Evolutionary conservation across 2,797 vertebrate species (phyloP).

Genomic region (Falco columbarius): DNA sequence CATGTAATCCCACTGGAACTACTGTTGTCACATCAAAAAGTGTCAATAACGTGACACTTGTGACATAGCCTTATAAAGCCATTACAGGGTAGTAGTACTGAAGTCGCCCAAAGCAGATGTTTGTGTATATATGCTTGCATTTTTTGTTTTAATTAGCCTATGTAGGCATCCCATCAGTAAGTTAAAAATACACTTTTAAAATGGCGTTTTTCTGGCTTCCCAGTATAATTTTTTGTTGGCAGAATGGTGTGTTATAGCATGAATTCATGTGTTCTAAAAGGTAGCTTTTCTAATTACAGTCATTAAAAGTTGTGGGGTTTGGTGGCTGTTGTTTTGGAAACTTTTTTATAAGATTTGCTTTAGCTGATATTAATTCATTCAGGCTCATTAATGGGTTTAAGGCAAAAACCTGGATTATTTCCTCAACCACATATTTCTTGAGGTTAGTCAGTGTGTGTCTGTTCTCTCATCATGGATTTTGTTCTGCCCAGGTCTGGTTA

Average conservation of each 20-base stretch:
- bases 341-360: background rate
- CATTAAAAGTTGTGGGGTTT: background rate
- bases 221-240: background rate
- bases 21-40: background rate
- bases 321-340: no score
- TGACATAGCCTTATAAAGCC: background rate
- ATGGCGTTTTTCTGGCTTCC: background rate
- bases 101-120: background rate
- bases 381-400: background rate
- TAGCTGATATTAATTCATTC: background rate
- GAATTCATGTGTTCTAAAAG: background rate
- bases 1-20: background rate
- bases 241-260: background rate
- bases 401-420: background rate
- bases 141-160: background rate
- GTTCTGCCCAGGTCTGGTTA: background rate
- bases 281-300: background rate
- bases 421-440: accelerated
- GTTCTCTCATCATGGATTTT: background rate
- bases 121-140: background rate
- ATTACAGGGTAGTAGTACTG: background rate
- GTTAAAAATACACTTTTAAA: background rate
- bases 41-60: background rate
- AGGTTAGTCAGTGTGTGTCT: accelerated
- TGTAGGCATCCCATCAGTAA: background rate